phyloP scores from a whole-genome alignment of 1,140 invertebrate species.

The Camponotus vicinus region DNA sequence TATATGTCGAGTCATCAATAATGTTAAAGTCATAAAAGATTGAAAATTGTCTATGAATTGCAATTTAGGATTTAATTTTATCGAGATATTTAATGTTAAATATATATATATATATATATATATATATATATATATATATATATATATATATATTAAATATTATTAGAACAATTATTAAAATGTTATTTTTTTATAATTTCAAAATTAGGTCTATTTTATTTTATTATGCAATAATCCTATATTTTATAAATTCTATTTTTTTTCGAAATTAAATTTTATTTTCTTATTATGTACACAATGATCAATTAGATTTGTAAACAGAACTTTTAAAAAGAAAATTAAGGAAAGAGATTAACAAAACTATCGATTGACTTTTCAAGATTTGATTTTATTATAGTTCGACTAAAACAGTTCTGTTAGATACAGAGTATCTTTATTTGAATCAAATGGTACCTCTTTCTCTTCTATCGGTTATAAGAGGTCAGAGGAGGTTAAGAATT shows the following conservation, averaged over 20 bases:
- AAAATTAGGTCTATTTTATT: too few relatives aligned
- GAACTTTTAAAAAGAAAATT: not conserved
- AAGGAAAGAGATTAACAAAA: not conserved
- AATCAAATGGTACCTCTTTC: slow-evolving; percentile 15
- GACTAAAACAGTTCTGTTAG: not conserved
- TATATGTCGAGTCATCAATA: not conserved
- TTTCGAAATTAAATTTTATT: not conserved
- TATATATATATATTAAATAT: too few relatives aligned
- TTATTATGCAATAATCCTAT: too few relatives aligned
- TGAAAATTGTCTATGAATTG: not conserved
- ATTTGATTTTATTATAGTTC: slow-evolving; percentile 6
- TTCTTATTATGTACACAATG: not conserved
- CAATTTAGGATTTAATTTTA: not conserved
- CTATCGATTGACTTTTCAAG: not conserved
- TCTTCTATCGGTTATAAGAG: slow-evolving; percentile 14
- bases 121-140: too few relatives aligned
- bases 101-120: too few relatives aligned
- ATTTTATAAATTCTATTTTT: too few relatives aligned
- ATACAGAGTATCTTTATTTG: slow-evolving; percentile 26
- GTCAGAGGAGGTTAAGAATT: slow-evolving; percentile 44
- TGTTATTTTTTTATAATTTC: too few relatives aligned
- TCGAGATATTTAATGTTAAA: not conserved
- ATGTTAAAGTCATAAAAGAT: not conserved
- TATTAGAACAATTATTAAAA: too few relatives aligned
- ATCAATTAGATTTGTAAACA: not conserved